Conservation (phyloP, 1,140 invertebrate species). For the Drosophila simulans region DNA sequence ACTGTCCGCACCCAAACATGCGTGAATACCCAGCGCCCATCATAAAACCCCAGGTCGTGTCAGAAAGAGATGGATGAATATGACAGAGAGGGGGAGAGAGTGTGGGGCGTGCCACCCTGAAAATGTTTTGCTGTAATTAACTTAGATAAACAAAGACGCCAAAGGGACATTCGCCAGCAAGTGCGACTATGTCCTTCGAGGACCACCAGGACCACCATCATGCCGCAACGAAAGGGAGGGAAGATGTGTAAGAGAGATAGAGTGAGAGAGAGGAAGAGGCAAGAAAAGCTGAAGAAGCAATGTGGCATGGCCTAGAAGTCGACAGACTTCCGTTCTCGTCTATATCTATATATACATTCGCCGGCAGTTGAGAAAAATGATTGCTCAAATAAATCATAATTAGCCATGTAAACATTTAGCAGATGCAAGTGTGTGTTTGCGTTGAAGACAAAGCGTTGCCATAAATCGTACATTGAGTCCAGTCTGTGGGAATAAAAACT, state of each 20-base stretch:
- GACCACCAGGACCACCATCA: conserved; percentile 2
- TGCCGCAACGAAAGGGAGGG: background rate
- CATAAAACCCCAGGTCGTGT: conserved; percentile 9
- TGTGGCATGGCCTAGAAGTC: conserved; percentile 1
- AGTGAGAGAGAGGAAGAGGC: too few species aligned
- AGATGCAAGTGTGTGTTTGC: conserved; percentile 23
- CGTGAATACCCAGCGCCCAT: conserved; percentile 53
- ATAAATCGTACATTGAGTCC: conserved; percentile 56
- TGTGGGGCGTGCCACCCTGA: conserved; percentile 54
- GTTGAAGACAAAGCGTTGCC: conserved; percentile 43
- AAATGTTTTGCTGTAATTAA: conserved; percentile 82
- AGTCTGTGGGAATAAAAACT: conserved; percentile 21
- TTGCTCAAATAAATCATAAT: conserved; percentile 80
- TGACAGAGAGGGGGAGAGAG: conserved; percentile 1
- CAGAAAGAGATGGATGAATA: conserved; percentile 21
- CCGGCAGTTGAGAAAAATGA: conserved; percentile 58
- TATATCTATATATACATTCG: conserved; percentile 1
- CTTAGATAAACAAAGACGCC: conserved; percentile 76
- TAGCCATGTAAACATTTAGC: conserved; percentile 72
- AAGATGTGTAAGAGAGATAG: background rate
- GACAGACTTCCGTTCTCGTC: conserved; percentile 16
- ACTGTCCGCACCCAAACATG: conserved; percentile 80
- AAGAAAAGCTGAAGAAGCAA: conserved; percentile 1
- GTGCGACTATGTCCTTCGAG: conserved; percentile 40
- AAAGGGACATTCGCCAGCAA: conserved; percentile 48